Evolutionary conservation across 2,113 vertebrate species (phyloP).

Genomic region (Dasyprocta punctata): DNA sequence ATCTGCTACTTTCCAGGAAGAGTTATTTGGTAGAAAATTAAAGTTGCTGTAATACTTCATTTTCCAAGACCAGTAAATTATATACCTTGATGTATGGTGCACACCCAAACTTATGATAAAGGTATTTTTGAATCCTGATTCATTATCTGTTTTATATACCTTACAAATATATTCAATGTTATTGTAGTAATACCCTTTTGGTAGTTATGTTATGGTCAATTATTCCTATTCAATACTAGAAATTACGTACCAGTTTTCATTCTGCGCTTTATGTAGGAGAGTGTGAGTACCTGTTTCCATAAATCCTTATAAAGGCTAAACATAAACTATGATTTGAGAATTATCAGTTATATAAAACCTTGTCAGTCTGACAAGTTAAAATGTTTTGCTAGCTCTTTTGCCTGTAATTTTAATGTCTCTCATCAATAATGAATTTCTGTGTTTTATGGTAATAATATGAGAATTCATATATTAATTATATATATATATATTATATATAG

Average conservation of each 20-base stretch:
- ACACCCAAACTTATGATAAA: neutral
- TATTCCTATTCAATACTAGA: neutral
- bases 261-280: neutral
- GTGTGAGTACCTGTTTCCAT: neutral
- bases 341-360: neutral
- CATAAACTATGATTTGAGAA: neutral
- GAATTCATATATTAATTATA: neutral
- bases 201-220: neutral
- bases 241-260: neutral
- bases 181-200: neutral
- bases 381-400: neutral
- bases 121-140: neutral
- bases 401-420: neutral
- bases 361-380: neutral
- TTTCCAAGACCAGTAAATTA: neutral
- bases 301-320: neutral
- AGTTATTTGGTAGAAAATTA: neutral
- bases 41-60: neutral
- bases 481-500: neutral
- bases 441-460: neutral
- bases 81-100: neutral
- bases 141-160: neutral
- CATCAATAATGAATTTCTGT: neutral
- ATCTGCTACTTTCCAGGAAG: neutral
- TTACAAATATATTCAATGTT: neutral